Percentiles rank a stretch among this genome's conserved stretches.
Conservation (phyloP, 2,113 vertebrate genomes). For the Alligator mississippiensis region DNA sequence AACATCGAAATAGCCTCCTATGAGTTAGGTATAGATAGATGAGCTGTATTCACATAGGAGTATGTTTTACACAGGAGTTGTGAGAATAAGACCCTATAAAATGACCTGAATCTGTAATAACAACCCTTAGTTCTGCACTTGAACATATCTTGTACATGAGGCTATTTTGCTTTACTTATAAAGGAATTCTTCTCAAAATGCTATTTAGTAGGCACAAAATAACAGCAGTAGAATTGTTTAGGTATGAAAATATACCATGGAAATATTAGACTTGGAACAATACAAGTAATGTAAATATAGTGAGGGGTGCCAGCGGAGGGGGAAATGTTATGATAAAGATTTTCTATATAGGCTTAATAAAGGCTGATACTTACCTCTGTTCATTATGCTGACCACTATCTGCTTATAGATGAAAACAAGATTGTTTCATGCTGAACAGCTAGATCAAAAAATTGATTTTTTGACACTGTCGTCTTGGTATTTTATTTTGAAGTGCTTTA, state of each 20-base stretch:
- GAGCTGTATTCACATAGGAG: not conserved
- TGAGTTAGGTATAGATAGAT: not conserved
- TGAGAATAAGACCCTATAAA: not conserved
- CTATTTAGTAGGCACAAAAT: not conserved
- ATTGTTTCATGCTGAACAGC: not conserved
- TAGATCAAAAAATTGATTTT: not conserved
- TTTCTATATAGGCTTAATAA: not conserved
- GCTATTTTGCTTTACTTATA: not conserved
- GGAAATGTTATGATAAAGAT: not conserved
- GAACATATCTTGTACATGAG: not conserved
- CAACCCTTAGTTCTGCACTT: not conserved
- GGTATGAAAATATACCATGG: not conserved
- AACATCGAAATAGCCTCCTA: conserved; percentile 12
- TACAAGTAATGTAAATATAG: not conserved
- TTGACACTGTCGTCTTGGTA: not conserved
- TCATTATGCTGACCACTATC: not conserved
- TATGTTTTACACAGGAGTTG: conserved; percentile 6
- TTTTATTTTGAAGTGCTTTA: not conserved
- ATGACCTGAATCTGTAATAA: not conserved
- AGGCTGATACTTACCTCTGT: not conserved
- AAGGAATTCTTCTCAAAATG: not conserved
- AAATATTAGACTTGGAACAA: not conserved
- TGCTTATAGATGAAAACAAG: not conserved
- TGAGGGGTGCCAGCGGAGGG: not conserved
- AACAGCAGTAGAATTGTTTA: not conserved